A percentile compares a stretch with the other conserved stretches of the same genome.
phyloP scores from a whole-genome alignment of 1,140 invertebrate species.

The Leptinotarsa defecta region DNA sequence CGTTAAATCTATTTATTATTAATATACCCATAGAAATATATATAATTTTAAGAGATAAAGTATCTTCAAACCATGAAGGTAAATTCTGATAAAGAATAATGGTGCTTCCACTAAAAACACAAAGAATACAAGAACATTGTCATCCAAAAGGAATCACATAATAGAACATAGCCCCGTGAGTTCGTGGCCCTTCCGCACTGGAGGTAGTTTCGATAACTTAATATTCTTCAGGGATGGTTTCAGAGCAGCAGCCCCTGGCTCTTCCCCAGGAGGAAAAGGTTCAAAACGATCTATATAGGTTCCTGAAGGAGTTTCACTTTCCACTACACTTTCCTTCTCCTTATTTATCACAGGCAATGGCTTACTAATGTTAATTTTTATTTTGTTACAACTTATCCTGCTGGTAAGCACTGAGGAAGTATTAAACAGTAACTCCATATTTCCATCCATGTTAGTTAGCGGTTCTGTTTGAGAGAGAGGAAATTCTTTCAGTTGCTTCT shows the following conservation, averaged over 20 bases:
- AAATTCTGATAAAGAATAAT: neutral
- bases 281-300: constrained; percentile 51
- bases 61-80: too few species aligned
- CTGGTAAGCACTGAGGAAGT: constrained; percentile 56
- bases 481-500: too few species aligned
- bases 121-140: constrained; percentile 13
- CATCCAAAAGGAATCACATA: constrained; percentile 69
- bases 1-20: too few species aligned
- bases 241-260: constrained; percentile 61
- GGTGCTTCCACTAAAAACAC: neutral
- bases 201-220: constrained; percentile 71
- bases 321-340: constrained; percentile 41
- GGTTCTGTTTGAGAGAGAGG: neutral
- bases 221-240: constrained; percentile 72
- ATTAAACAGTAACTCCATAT: constrained; percentile 66
- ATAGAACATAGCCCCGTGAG: constrained; percentile 82
- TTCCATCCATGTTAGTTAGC: constrained; percentile 68
- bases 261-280: constrained; percentile 58
- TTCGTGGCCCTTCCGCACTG: constrained; percentile 75
- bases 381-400: constrained; percentile 61
- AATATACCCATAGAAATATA: too few species aligned
- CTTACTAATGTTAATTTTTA: constrained; percentile 83
- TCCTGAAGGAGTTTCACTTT: constrained; percentile 28
- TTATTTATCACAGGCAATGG: constrained; percentile 59
- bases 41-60: too few species aligned